Base-by-base conservation (phyloP, 1,140 invertebrate species). In the Micrasema longulum region DNA sequence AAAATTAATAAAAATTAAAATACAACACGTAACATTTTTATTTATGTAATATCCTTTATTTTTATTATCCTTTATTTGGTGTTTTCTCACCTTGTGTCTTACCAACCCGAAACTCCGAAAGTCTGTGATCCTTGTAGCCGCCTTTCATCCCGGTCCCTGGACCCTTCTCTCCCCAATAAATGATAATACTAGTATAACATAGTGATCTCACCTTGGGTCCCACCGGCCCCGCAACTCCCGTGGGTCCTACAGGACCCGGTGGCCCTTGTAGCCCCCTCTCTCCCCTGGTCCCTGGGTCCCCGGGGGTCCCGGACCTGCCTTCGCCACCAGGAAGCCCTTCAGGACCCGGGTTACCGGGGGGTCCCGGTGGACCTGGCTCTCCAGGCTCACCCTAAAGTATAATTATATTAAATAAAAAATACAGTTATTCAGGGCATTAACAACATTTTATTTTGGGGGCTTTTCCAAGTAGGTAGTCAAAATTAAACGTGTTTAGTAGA, bases 371-470 rank as follows among this genome's bases (percentile, higher is more conserved):
- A 41, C 95, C 95, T 14, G 94, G 93, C 80, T 96, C 91, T 53
- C 94, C 93, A 57, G 95, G 93, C 82, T 97, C 93, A 47, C 95
- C 95, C 95, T 97, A 78, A 48, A 11, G 14, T n/a, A n/a, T n/a
- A 1, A 5, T 1, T 41, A 11, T 41, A 1, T 41, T 41, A 38
- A 38, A 38, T 38, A 38, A 38, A 38, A 38, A 12, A 1, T 41
- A 5, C 38, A 5, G 38, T 1, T 41, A 41, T n/a, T 41, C 5
- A 1, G n/a, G n/a, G n/a, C n/a, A n/a, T n/a, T n/a, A n/a, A n/a
- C n/a, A n/a, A n/a, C n/a, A n/a, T n/a, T n/a, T n/a, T n/a, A n/a
- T n/a, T n/a, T n/a, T n/a, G n/a, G n/a, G n/a, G n/a, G n/a, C n/a
- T n/a, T n/a, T n/a, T n/a, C n/a, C n/a, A n/a, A n/a, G n/a, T n/a